Conservation (phyloP, 2,888 invertebrate genomes). For the Metellina segmentata region DNA sequence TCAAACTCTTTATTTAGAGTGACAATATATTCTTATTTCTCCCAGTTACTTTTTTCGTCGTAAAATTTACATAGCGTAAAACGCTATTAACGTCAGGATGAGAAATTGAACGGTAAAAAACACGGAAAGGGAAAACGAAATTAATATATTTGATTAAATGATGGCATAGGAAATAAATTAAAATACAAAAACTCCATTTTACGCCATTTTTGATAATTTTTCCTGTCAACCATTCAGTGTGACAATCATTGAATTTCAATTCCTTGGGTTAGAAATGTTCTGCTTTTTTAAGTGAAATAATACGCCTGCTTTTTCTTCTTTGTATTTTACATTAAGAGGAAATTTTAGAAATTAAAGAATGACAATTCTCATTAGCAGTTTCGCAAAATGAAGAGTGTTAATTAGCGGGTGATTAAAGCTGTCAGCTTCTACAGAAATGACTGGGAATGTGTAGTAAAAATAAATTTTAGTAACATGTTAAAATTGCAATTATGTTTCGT, state of each 20-base stretch:
- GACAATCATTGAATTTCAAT: background rate
- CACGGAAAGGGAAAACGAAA: background rate
- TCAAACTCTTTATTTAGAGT: background rate
- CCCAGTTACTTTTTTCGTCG: background rate
- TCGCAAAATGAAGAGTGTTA: slow-evolving; percentile 17
- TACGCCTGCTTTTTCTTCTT: background rate
- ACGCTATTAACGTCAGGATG: background rate
- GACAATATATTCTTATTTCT: background rate
- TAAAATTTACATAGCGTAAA: slow-evolving; percentile 1
- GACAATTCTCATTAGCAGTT: slow-evolving; percentile 2
- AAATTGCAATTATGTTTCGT: too few species aligned
- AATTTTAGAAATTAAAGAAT: background rate
- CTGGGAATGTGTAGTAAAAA: background rate
- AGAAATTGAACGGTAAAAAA: background rate
- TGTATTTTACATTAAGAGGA: background rate
- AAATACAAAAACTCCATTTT: background rate
- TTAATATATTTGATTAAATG: background rate
- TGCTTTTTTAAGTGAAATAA: background rate
- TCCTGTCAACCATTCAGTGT: background rate
- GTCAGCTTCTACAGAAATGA: slow-evolving; percentile 1
- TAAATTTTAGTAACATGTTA: too few species aligned
- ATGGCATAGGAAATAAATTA: background rate
- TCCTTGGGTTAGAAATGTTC: background rate
- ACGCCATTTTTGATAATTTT: background rate
- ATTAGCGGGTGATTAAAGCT: slow-evolving; percentile 22